Evolutionary conservation across 1,140 invertebrate genomes (phyloP), one percentile per base, ranked within the genome.

Genomic region (Zaprionus inermis): DNA sequence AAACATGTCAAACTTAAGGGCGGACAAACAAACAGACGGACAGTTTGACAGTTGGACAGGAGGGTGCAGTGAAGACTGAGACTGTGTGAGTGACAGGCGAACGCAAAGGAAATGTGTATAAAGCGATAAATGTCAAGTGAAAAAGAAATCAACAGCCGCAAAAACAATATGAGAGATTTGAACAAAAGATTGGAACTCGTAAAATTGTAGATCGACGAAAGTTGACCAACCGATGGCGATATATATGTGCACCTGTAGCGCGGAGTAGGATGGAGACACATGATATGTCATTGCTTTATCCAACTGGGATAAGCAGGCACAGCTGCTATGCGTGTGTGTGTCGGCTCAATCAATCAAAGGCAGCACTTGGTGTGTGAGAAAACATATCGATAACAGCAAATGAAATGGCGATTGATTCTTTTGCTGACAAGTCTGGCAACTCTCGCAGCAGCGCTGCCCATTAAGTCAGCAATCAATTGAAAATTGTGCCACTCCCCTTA

Each of bases 121-220:
- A 80, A 80, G 83, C 83, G 79, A 88, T 88, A 88, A 89, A 88
- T 83, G 83, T 88, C 83, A 88, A 88, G 79, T 83, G 78, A 73
- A 81, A 79, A 59, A 49, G 56, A 72, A 79, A 64, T 52, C 30
- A 28, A 56, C 28, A 32, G 56, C 52, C 77, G 55, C 60, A 56
- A 63, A 58, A 75, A 30, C 20, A 49, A 71, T 18, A 61, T 3
- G 44, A 18, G 16, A 54, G 7, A 22, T 12, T 28, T 7, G 2
- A 34, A 11, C 24, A 34, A 11, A 59, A 71, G 59, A 51, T 30
- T 28, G 54, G 20, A 12, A 24, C 64, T 73, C 69, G 54, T 81
- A 66, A 75, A 78, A 58, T 65, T 76, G n/a, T 61, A 60, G 49
- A 32, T 51, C 32, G 20, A 54, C 30, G 32, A 30, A 11, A 5